These are phyloP conservation scores for Leucophenga varia DNA, from an alignment of 1,140 invertebrate species.

Conservation along the genomic window DNA sequence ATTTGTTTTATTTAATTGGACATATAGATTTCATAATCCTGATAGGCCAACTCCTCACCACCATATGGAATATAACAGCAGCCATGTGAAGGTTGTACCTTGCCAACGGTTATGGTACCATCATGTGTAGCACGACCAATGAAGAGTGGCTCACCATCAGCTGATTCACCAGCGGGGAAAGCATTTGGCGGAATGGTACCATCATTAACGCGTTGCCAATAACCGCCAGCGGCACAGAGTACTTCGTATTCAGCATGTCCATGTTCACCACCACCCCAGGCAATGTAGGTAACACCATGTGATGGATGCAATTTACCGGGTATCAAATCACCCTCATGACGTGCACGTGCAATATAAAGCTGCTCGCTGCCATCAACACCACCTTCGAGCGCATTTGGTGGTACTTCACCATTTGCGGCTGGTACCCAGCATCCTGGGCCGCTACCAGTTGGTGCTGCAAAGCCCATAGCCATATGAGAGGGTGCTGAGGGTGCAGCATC, in stretches of 20 bases:
- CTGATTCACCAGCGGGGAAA: constrained; percentile 70
- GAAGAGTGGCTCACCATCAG: constrained; percentile 73
- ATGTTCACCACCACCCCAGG: constrained; percentile 79
- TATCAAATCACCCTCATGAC: constrained; percentile 72
- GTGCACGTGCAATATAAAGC: constrained; percentile 71
- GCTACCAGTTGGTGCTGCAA: constrained; percentile 29
- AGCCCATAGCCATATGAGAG: constrained; percentile 25
- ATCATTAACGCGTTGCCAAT: constrained; percentile 65
- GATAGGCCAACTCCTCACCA: constrained; percentile 69
- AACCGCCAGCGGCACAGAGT: constrained; percentile 62
- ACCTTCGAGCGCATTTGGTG: constrained; percentile 70
- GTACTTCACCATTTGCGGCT: constrained; percentile 65
- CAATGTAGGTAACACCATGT: constrained; percentile 72
- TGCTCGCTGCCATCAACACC: constrained; percentile 72
- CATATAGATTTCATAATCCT: constrained; percentile 74
- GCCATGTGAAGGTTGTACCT: constrained; percentile 71
- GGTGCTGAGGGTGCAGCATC: constrained; percentile 30
- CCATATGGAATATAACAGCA: constrained; percentile 73
- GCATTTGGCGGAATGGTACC: constrained; percentile 71
- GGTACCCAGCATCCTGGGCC: constrained; percentile 66
- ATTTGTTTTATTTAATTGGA: constrained; percentile 42
- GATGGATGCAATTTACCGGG: constrained; percentile 74
- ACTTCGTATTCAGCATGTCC: constrained; percentile 73
- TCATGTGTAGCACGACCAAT: constrained; percentile 70
- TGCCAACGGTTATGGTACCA: constrained; percentile 67